These are phyloP conservation scores for Pseudococcus longispinus DNA, from an alignment of 2,888 invertebrate genomes.

Conservation along the genomic window DNA sequence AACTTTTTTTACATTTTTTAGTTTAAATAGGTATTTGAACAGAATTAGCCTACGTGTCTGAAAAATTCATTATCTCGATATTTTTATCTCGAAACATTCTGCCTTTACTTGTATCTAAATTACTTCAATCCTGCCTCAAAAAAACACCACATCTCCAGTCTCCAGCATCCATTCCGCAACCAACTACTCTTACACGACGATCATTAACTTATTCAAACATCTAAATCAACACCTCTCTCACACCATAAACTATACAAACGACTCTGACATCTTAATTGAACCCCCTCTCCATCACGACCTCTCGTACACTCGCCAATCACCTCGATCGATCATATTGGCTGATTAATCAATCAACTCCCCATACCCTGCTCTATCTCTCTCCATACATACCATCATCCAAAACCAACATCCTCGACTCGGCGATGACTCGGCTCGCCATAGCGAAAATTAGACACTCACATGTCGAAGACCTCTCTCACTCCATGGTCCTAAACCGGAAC, in stretches of 20 bases:
- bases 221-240: not conserved
- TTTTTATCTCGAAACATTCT: too few relatives aligned
- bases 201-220: not conserved
- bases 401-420: not conserved
- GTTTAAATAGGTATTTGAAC: too few relatives aligned
- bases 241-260: not conserved
- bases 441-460: not conserved
- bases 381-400: too few relatives aligned
- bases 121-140: too few relatives aligned
- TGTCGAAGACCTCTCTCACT: slow-evolving; percentile 29
- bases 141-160: not conserved
- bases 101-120: too few relatives aligned
- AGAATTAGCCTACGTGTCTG: too few relatives aligned
- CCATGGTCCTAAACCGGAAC: slow-evolving; percentile 1
- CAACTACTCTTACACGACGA: not conserved
- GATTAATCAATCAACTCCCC: slow-evolving; percentile 24
- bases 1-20: too few relatives aligned
- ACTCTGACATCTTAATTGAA: slow-evolving; percentile 26
- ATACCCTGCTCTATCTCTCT: not conserved
- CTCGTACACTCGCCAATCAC: not conserved
- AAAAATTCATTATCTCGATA: too few relatives aligned
- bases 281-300: not conserved
- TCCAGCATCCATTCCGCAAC: not conserved
- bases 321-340: slow-evolving; percentile 7
- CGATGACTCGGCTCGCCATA: not conserved